Percentiles rank a stretch among this genome's conserved stretches.
These are phyloP conservation scores for Prenolepis imparis DNA, from an alignment of 2,888 invertebrate species.

Conservation along the genomic window DNA sequence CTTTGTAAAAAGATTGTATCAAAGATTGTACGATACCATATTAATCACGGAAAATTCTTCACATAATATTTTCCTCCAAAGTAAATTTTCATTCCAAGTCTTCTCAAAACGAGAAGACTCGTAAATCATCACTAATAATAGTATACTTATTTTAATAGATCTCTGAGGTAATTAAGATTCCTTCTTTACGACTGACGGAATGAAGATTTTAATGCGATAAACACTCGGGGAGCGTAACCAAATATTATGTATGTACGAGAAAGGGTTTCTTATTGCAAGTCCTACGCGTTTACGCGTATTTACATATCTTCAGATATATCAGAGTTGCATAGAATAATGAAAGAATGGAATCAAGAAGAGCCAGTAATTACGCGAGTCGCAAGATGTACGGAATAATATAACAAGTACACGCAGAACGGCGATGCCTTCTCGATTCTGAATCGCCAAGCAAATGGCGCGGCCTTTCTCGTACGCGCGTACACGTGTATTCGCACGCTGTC, in stretches of 20 bases:
- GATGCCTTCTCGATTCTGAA: constrained; percentile 21
- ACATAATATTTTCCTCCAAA: not conserved
- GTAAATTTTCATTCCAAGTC: not conserved
- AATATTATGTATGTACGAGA: not conserved
- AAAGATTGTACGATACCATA: not conserved
- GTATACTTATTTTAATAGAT: not conserved
- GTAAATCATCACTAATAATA: not conserved
- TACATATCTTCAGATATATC: constrained; percentile 4
- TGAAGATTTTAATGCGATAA: constrained; percentile 14
- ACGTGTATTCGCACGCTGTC: constrained; percentile 70
- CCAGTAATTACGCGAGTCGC: constrained; percentile 1
- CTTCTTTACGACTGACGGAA: not conserved
- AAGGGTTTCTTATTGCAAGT: not conserved
- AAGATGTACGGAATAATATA: not conserved
- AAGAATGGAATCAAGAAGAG: not conserved
- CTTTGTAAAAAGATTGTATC: not conserved
- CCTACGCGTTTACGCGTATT: not conserved
- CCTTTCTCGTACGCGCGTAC: constrained; percentile 46
- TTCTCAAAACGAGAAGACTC: not conserved
- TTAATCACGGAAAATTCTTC: not conserved
- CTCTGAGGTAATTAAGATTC: not conserved
- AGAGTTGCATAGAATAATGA: constrained; percentile 9
- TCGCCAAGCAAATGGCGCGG: constrained; percentile 22
- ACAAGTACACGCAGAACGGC: not conserved
- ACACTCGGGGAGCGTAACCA: constrained; percentile 9